Base-by-base conservation (phyloP, 2,888 invertebrate genomes). In the Lacanobia wlatinum region DNA sequence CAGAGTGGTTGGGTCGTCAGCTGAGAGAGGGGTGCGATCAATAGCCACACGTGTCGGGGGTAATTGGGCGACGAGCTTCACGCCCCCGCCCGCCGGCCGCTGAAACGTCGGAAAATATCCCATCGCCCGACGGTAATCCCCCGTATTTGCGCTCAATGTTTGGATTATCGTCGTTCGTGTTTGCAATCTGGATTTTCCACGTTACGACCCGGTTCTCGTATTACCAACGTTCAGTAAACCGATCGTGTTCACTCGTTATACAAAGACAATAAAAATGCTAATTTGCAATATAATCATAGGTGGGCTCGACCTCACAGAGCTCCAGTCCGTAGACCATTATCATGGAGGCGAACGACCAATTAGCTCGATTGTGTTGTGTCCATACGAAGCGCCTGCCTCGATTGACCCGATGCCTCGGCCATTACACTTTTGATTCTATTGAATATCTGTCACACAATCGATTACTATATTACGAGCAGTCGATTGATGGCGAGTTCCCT, bases 361-460 rank as follows among this genome's bases (percentile, higher is more conserved):
- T 92, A 91, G 87, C 82, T 87, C 76, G 86, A 90, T 90, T 90
- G 87, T 87, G 87, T 83, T 86, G 89, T 84, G 88, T 83, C 83
- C 83, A 84, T 85, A 83, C 76, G 82, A 82, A 84, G 83, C 87
- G 87, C 87, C 88, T 83, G 88, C 85, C 83, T 88, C 88, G 87
- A 89, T 93, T 93, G 90, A 92, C 91, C 90, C 86, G 82, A 76
- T 87, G 84, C 88, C 89, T 88, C 78, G 78, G 68, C 69, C 82
- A 77, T 80, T 76, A 83, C 83, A 84, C 76, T 74, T 85, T 81
- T 73, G 78, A 85, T 82, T 83, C 66, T 79, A 87, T 88, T 87
- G 78, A 86, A 80, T 83, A 84, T 87, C 72, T 83, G 78, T 78
- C 83, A 84, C 80, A 80, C 68, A 78, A 70, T 82, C 82, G 84